Base-by-base conservation (phyloP, 2,797 vertebrate genomes). In the Mus minutoides region DNA sequence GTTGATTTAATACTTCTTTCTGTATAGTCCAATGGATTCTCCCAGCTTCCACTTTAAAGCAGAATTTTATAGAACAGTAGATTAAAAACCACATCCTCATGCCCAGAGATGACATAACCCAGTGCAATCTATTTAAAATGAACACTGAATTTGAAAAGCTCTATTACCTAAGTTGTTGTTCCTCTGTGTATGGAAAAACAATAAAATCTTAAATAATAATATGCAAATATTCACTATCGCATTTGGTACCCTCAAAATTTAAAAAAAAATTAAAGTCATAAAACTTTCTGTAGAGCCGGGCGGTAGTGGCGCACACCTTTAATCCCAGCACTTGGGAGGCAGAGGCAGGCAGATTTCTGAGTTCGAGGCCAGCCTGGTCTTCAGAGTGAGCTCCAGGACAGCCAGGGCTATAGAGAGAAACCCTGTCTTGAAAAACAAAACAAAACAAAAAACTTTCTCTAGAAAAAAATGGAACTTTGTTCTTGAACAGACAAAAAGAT, bases 71-170 rank as follows among this genome's bases (percentile, higher is more conserved):
- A 46, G 92, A 96, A 96, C 21, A 73, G 5, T 94, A n/a, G 19
- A 90, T 88, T 29, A 87, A 95, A 52, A 97, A 94, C 34, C 90
- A 96, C 5, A 67, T 75, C 75, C 52, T 93, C 79, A 91, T 84
- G 52, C 37, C 49, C 54, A 93, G 58, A 11, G 46, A 78, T 77
- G 56, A 67, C 58, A 19, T 83, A 80, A 90, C 43, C 46, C 21
- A 64, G 11, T 26, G 5, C 69, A 92, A 89, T 87, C 31, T 9
- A 80, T 88, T 91, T 89, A 52, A 91, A 95, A 83, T 56, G 54
- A 31, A n/a, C 26, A 58, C 14, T 88, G 37, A 90, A 89, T 92
- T 37, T 79, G 49, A 91, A 97, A 89, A 54, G 5, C 1, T 83
- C 83, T 24, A 64, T 84, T 94, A 80, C 5, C 69, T 64, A 88